A percentile compares a stretch with the other conserved stretches of the same genome.
These are phyloP conservation scores for Palaemon carinicauda DNA, from an alignment of 1,140 invertebrate genomes.

Conservation along the genomic window DNA sequence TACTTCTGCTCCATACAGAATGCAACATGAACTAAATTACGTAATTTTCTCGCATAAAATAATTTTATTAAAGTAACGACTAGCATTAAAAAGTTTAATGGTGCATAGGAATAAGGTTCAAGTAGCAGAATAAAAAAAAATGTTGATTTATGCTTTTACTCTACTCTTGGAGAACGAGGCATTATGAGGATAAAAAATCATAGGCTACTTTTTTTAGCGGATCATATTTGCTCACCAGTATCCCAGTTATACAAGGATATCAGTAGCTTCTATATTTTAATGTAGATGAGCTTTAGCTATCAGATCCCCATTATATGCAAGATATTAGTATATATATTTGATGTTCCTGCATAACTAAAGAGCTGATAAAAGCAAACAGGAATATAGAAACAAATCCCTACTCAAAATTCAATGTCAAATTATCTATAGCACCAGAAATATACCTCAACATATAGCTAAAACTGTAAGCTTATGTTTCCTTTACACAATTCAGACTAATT, in stretches of 20 bases:
- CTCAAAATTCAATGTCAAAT: constrained; percentile 21
- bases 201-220: neutral
- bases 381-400: constrained; percentile 5
- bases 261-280: neutral
- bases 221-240: neutral
- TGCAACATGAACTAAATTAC: neutral
- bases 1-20: too few relatives aligned
- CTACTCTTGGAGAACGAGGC: too few relatives aligned
- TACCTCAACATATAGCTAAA: neutral
- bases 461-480: too few relatives aligned
- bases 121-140: too few relatives aligned
- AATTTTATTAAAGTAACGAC: constrained; percentile 10
- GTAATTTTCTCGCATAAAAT: constrained; percentile 16
- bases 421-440: constrained; percentile 38
- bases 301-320: too few relatives aligned
- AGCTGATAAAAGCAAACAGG: neutral
- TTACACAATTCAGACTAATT: too few relatives aligned
- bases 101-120: neutral
- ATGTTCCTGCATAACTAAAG: too few relatives aligned
- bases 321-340: too few relatives aligned
- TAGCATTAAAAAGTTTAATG: constrained; percentile 23
- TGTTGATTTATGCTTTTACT: too few relatives aligned
- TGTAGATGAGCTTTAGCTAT: too few relatives aligned
- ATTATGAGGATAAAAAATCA: neutral
- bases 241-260: neutral